Evolutionary conservation across 2,113 vertebrate genomes (phyloP).

Genomic region (Desmodus rotundus): DNA sequence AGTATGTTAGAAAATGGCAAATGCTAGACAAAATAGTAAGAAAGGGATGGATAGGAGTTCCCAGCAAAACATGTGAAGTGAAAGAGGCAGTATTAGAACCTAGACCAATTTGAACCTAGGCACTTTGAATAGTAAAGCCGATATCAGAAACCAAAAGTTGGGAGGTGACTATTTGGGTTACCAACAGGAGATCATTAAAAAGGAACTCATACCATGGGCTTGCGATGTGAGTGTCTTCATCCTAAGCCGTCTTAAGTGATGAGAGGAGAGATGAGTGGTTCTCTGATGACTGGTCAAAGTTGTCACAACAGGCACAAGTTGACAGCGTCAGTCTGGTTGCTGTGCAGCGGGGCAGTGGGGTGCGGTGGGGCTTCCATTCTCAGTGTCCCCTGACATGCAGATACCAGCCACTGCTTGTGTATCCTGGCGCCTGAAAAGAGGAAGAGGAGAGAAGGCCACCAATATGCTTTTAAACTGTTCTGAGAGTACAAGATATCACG

Average conservation of each 20-base stretch:
- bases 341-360: no score
- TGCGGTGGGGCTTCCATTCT: background rate
- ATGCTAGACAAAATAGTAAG: background rate
- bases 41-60: background rate
- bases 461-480: background rate
- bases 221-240: background rate
- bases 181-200: no score
- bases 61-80: background rate
- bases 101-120: background rate
- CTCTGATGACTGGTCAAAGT: background rate
- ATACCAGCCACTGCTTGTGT: background rate
- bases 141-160: background rate
- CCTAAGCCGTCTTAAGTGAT: background rate
- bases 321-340: background rate
- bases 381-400: fast-evolving
- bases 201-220: background rate
- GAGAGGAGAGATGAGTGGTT: background rate
- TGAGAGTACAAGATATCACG: background rate
- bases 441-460: background rate
- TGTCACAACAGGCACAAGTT: fast-evolving
- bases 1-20: background rate
- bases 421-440: background rate
- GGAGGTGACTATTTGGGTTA: background rate
- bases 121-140: background rate
- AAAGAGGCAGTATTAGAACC: background rate